These are phyloP conservation scores for Uloborus plumipes DNA, from an alignment of 2,888 invertebrate genomes.

Conservation along the genomic window DNA sequence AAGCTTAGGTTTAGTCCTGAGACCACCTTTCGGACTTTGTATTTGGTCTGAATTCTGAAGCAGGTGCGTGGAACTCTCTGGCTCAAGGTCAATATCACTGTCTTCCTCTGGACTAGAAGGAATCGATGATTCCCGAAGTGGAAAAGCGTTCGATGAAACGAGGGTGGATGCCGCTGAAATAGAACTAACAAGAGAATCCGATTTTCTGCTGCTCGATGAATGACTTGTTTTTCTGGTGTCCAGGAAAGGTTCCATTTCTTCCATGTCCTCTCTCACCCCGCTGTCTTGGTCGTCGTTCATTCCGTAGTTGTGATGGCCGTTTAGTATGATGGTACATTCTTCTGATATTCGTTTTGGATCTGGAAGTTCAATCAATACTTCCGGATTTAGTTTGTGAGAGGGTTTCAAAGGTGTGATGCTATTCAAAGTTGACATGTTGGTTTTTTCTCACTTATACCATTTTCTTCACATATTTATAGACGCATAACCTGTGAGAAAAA, in stretches of 20 bases:
- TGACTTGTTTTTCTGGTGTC: slow-evolving; percentile 20
- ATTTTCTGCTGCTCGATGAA: slow-evolving; percentile 4
- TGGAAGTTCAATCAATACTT: slow-evolving; percentile 56
- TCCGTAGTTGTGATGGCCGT: slow-evolving; percentile 45
- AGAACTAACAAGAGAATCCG: slow-evolving; percentile 6
- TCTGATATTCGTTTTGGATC: slow-evolving; percentile 41
- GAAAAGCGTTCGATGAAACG: slow-evolving; percentile 28
- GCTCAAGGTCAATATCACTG: slow-evolving; percentile 41
- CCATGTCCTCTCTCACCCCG: slow-evolving; percentile 4
- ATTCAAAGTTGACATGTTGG: slow-evolving; percentile 41
- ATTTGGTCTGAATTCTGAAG: slow-evolving; percentile 18
- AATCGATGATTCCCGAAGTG: slow-evolving; percentile 25
- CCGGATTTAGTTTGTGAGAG: slow-evolving; percentile 26
- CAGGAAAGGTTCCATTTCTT: slow-evolving; percentile 39
- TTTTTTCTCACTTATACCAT: background rate
- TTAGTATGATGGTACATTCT: slow-evolving; percentile 48
- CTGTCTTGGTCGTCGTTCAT: slow-evolving; percentile 44
- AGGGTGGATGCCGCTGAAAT: slow-evolving; percentile 1
- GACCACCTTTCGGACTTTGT: slow-evolving; percentile 24
- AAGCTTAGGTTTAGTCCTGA: slow-evolving; percentile 36
- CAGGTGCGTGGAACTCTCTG: slow-evolving; percentile 46
- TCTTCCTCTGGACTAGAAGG: slow-evolving; percentile 39
- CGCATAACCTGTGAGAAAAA: slow-evolving; percentile 2
- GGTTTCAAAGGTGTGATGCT: slow-evolving; percentile 9
- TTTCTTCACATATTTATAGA: background rate